Conservation (phyloP, 1,140 invertebrate genomes). For the Samia ricini region DNA sequence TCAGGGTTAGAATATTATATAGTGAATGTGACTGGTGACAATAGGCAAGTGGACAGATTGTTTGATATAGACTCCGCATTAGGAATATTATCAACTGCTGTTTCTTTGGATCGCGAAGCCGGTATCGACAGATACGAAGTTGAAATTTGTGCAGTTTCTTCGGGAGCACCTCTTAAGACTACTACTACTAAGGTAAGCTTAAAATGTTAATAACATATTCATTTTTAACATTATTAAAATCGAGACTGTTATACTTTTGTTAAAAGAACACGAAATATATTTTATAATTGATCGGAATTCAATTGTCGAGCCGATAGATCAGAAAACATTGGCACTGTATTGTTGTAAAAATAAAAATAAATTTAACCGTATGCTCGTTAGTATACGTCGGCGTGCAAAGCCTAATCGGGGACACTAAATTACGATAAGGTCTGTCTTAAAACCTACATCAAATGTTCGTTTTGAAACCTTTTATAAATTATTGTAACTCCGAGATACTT, state of each 20-base stretch:
- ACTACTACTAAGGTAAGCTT: conserved; percentile 87
- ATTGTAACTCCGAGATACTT: conserved; percentile 50
- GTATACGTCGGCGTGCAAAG: conserved; percentile 59
- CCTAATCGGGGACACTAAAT: conserved; percentile 74
- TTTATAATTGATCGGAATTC: neutral
- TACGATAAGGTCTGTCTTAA: conserved; percentile 66
- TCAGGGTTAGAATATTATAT: conserved; percentile 93
- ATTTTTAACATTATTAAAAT: too few species aligned
- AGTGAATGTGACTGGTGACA: conserved; percentile 90
- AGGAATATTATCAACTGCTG: conserved; percentile 92
- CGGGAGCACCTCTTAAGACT: conserved; percentile 82
- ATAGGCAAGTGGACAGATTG: conserved; percentile 86
- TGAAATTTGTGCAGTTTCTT: conserved; percentile 89
- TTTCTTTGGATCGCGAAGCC: conserved; percentile 90
- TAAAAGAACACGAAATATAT: neutral
- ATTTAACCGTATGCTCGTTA: conserved; percentile 72
- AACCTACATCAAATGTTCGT: conserved; percentile 68
- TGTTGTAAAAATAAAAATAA: conserved; percentile 71
- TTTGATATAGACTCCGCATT: conserved; percentile 94
- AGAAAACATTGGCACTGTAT: conserved; percentile 66
- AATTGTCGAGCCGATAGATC: conserved; percentile 55
- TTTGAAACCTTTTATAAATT: conserved; percentile 66
- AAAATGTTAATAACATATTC: neutral
- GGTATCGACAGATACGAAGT: conserved; percentile 89
- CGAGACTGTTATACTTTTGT: neutral